Base-by-base conservation (phyloP, 2,113 vertebrate genomes). In the Poeciliopsis turrubarensis region DNA sequence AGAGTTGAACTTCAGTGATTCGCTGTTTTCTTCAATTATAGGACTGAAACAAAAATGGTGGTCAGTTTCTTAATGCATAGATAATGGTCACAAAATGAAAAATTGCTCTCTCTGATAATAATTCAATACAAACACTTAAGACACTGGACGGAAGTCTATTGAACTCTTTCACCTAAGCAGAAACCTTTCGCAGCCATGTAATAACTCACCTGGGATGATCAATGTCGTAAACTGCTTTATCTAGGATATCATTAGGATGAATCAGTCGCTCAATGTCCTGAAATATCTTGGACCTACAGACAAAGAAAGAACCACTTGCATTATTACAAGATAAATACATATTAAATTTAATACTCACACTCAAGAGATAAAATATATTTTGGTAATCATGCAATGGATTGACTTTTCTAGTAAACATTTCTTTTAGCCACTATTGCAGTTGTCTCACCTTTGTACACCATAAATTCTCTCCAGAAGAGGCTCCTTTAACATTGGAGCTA, bases 241-340 rank as follows among this genome's bases (percentile, higher is more conserved):
- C 98, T 90, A 99, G 91, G 75, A 98, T 95, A 77, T 99, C 97
- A 85, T 94, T 96, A n/a, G 97, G 95, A 92, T 98, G 95, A 92
- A 99, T 99, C 81, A 99, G 91, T 77, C 98, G 95, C 93, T 99
- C 98, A 75, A 99, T 99, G 92, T 99, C 98, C 92, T 99, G 97
- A 86, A 95, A 97, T 82, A 99, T 99, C 95, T 99, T 99, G 64
- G 95, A 95, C 93, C 98, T 99, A 90, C 79, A 92, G 47, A 73
- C 3, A 41, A 61, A 63, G 12, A 82, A 57, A 63, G 32, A 78
- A 72, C 13, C 22, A 47, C 75, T 68, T 74, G 80, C 22, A 73
- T 14, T 10, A 34, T 32, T 47, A 47, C 5, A 47, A 47, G 44
- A 47, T 26, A 11, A 61, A 31, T 0, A 3, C 6, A 4, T 32